A percentile compares a stretch with the other conserved stretches of the same genome.
These are phyloP conservation scores for Eutolmus rufibarbis DNA, from an alignment of 2,888 invertebrate genomes.

Conservation along the genomic window DNA sequence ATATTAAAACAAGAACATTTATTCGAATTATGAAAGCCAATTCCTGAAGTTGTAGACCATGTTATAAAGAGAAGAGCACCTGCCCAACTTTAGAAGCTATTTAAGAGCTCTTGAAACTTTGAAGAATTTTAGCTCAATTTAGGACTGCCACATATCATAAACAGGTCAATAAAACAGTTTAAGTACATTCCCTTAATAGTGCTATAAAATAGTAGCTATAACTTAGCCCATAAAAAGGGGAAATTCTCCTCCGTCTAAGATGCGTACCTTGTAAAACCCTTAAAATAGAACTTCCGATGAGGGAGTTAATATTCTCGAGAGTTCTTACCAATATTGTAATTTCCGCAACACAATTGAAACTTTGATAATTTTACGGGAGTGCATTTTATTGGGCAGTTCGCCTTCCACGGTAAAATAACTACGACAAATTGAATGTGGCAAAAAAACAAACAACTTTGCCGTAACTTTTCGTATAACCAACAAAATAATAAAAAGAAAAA, in stretches of 20 bases:
- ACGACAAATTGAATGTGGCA: not conserved
- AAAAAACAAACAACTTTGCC: not conserved
- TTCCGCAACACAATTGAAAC: not conserved
- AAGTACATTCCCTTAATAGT: not conserved
- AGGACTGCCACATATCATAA: not conserved
- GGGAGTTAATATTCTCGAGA: not conserved
- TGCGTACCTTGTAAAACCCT: not conserved
- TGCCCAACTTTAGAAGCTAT: not conserved
- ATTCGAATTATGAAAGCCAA: too few species aligned
- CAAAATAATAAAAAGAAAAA: not conserved
- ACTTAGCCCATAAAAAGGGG: not conserved
- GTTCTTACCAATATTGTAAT: not conserved
- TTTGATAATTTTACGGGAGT: not conserved
- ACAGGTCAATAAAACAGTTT: not conserved
- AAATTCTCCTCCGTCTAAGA: not conserved
- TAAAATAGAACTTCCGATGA: not conserved
- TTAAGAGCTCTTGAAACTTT: not conserved
- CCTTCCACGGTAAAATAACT: not conserved
- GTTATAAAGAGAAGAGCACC: not conserved
- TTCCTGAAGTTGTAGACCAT: not conserved
- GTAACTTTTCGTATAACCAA: not conserved
- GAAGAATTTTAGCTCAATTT: not conserved
- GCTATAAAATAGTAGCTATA: not conserved
- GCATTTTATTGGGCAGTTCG: not conserved
- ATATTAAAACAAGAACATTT: too few species aligned